These are phyloP conservation scores for Oxygymnocypris stewartii DNA, from an alignment of 2,113 vertebrate species.

Conservation along the genomic window DNA sequence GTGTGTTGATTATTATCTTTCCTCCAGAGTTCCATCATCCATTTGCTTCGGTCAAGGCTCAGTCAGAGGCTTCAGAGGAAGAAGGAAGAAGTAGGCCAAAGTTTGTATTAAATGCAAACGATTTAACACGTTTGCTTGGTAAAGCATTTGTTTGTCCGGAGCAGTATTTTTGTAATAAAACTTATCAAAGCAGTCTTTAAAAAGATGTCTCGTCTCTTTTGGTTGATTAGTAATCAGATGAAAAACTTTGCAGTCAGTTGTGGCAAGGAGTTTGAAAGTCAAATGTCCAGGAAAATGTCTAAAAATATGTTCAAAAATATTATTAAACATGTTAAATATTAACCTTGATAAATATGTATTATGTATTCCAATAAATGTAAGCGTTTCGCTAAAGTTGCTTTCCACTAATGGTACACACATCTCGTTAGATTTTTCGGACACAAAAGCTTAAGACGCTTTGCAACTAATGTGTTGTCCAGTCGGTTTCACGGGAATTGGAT, in stretches of 20 bases:
- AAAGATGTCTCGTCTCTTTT: background rate
- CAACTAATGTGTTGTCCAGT: background rate
- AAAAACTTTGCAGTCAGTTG: background rate
- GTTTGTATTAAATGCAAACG: slow-evolving; percentile 24
- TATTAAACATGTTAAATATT: no score
- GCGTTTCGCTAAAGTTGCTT: background rate
- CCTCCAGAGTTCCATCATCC: slow-evolving; percentile 77
- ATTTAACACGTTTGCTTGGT: background rate
- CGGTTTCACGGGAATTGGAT: background rate
- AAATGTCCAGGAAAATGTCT: background rate
- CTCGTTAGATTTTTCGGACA: background rate
- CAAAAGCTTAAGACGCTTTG: background rate
- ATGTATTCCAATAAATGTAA: background rate
- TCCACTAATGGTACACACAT: background rate
- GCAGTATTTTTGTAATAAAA: slow-evolving; percentile 48
- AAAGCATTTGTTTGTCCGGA: background rate
- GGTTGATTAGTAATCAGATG: background rate
- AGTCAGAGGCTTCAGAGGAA: slow-evolving; percentile 80
- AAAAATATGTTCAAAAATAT: background rate
- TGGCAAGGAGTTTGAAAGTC: background rate
- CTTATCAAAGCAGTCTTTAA: background rate
- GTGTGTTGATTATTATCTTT: slow-evolving; percentile 36
- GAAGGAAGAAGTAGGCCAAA: slow-evolving; percentile 75
- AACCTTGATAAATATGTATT: background rate
- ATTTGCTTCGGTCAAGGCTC: slow-evolving; percentile 87